Base-by-base conservation (phyloP, 2,888 invertebrate species). In the Tanytarsus gracilentus region DNA sequence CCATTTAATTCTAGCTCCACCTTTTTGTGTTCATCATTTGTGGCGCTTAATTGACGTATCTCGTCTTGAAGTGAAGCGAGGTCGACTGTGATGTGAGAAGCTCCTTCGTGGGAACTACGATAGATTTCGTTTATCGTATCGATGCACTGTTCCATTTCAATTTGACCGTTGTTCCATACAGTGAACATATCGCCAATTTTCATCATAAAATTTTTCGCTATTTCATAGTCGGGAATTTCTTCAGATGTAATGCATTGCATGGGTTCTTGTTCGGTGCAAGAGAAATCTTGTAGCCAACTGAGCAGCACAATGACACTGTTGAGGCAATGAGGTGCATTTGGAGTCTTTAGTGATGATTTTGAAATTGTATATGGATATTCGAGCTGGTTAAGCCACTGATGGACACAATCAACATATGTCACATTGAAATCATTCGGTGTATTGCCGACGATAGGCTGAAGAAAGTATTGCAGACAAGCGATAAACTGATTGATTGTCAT, bases 401-500 rank as follows among this genome's bases (percentile, higher is more conserved):
- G 65, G 2, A 73, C 70, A 30, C 70, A 69, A 16, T 73, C 72
- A 0, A 72, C 68, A 62, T 72, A 67, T 58, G 71, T 72, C 2
- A 48, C 62, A 16, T 68, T 67, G 14, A 40, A 40, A 5, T 71
- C 68, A 11, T 64, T 64, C n/a, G 68, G 66, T 5, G 69, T 68
- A 62, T 66, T 71, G 1, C 71, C 70, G 61, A 66, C 68, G 3
- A 71, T 66, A 9, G 66, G 65, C 18, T 68, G 67, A 0, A 74
- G 63, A 16, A 72, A 71, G 62, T 68, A 67, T 50, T 70, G 69
- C 0, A 72, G 64, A 16, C 73, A 67, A 5, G 61, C 65, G 4
- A 72, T 67, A 60, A 74, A 74, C 44, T 74, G 73, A 52, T 72
- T 73, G 7, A 68, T 70, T 1, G 72, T 71, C 68, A 74, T 71